Conservation (phyloP, 1,140 invertebrate species). For the Drosophila albomicans region DNA sequence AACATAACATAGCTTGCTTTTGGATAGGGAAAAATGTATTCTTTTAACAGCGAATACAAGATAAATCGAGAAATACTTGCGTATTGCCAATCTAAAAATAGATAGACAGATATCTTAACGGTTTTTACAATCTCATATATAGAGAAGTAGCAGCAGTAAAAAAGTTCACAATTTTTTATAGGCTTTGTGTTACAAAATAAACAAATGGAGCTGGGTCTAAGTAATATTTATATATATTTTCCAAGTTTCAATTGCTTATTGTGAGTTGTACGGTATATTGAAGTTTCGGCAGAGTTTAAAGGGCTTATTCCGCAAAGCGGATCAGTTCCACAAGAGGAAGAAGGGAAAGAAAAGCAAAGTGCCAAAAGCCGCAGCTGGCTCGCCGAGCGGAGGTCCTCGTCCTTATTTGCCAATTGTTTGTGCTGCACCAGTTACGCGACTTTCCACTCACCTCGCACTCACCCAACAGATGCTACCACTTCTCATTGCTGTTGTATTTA, state of each 20-base stretch:
- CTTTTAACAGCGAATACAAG: too few species aligned
- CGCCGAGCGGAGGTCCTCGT: constrained; percentile 55
- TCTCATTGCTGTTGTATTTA: constrained; percentile 57
- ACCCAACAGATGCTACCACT: constrained; percentile 40
- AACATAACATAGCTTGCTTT: too few species aligned
- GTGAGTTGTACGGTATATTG: constrained; percentile 11
- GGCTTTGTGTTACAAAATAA: too few species aligned
- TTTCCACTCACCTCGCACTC: background rate
- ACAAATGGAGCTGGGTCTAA: background rate
- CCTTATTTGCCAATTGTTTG: constrained; percentile 75
- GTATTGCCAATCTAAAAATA: too few species aligned
- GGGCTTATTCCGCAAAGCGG: too few species aligned
- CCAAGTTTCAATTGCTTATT: constrained; percentile 12
- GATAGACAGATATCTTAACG: too few species aligned
- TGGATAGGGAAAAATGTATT: too few species aligned
- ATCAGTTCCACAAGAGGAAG: constrained; percentile 13
- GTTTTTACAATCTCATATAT: too few species aligned
- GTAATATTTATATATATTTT: background rate
- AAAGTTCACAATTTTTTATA: too few species aligned
- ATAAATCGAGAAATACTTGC: too few species aligned
- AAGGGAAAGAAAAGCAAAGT: constrained; percentile 53
- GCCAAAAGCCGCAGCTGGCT: constrained; percentile 56
- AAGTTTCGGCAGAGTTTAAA: background rate
- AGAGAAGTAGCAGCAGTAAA: too few species aligned
- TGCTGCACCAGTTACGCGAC: constrained; percentile 59